Evolutionary conservation across 2,113 vertebrate genomes (phyloP), one percentile per base, ranked within the genome.

Genomic region (Varanus komodoensis): DNA sequence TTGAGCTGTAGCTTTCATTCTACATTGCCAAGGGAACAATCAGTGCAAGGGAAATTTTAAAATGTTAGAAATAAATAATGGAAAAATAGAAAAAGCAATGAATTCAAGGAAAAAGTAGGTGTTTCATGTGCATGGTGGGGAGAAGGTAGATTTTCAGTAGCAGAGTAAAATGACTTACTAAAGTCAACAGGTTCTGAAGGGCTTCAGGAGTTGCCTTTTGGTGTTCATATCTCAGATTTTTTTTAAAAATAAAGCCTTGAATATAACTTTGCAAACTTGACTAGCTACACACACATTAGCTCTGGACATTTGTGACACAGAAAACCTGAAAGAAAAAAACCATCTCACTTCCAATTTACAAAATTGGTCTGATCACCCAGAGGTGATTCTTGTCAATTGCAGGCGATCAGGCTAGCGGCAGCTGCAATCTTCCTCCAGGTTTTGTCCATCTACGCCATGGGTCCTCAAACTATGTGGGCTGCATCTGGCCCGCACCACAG

Each of bases 1-100:
- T 38, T 54, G 50, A 54, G 23, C 21, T 80, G n/a, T 38, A 4
- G 8, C 32, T 50, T 81, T 71, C 29, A 61, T 44, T 89, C n/a
- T 32, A 74, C 27, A 48, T 44, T 6, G 17, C 68, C 11, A 74
- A 52, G n/a, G 25, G 5, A 38, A 27, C 68, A 74, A 32, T 54
- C 38, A 83, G 44, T 50, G 54, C 44, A 67, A 67, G 79, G n/a
- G 11, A 32, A n/a, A 52, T 81, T 34, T 34, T 68, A 71, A 81
- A 69, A 69, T 52, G 8, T 69, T 64, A 88, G 80, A 68, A 77
- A 87, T 78, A 77, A 87, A 67, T 61, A 29, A 79, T 71, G 64
- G 68, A 69, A 50, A 54, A 84, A 68, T 71, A 48, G 54, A 88
- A n/a, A 80, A 88, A 38, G 15, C 38, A 52, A 52, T 29, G 75